Conservation (phyloP, 2,797 vertebrate genomes). For the Gila robusta region DNA sequence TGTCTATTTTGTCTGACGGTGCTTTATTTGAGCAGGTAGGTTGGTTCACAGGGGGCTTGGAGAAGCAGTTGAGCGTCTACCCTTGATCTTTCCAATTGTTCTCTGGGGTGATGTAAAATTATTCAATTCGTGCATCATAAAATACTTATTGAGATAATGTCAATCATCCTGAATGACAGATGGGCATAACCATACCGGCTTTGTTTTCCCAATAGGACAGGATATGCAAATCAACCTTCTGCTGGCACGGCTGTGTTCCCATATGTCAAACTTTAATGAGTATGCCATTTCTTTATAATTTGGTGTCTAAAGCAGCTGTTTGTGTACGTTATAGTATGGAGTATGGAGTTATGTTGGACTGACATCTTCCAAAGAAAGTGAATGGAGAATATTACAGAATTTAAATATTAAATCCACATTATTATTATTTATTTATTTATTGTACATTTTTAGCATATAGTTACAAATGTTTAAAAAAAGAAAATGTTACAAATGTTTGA, state of each 20-base stretch:
- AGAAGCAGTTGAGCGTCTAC: not conserved
- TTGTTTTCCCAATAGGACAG: slow-evolving; percentile 27
- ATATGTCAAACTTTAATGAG: not conserved
- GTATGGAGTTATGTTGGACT: not conserved
- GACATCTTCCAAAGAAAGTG: not conserved
- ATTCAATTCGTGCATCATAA: slow-evolving; percentile 19
- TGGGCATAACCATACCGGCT: not conserved
- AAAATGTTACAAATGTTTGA: not conserved
- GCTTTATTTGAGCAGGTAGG: not conserved
- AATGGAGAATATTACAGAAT: not conserved
- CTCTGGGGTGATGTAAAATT: slow-evolving; percentile 14
- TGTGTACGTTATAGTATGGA: not conserved
- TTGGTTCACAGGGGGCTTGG: not conserved
- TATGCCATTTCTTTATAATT: not conserved
- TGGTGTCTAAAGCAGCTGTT: not conserved
- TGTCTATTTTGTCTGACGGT: not conserved
- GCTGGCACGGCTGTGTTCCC: not conserved
- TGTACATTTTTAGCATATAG: not conserved
- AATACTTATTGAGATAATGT: slow-evolving; percentile 14
- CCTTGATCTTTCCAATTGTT: not conserved
- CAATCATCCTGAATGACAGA: slow-evolving; percentile 39
- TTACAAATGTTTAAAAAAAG: not conserved
- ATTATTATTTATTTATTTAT: too few relatives aligned
- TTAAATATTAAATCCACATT: not conserved
- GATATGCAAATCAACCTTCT: slow-evolving; percentile 31